Evolutionary conservation across 2,797 vertebrate genomes (phyloP), one percentile per base, ranked within the genome.

Genomic region (Rhinogobio ventralis): DNA sequence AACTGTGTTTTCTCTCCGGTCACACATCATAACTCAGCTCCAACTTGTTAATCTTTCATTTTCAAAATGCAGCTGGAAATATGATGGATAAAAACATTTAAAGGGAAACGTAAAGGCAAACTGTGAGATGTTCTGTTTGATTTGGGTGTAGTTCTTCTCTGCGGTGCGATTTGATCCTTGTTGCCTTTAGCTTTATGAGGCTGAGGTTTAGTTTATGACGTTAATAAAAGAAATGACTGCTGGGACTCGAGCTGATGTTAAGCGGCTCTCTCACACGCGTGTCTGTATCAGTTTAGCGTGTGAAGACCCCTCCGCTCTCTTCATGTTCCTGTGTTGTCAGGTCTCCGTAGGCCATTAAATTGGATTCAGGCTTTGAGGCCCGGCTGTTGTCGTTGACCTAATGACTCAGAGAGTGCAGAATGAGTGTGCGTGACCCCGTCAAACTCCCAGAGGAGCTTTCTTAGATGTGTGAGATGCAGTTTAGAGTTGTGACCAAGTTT

Each of bases 151-250:
- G 62, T 19, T 80, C 20, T 68, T 2, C 46, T 49, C 77, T 81
- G 66, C 14, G n/a, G 66, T 39, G 30, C 42, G 76, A 64, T 79
- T 79, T 45, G 57, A 79, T 79, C 42, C 74, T 42, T 77, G 42
- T 69, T 81, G 23, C 66, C 66, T 49, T 82, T 30, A 33, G 69
- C 8, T 69, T 87, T 71, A 82, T 53, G 42, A 85, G 81, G 19
- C 77, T 78, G 81, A 77, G 39, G 77, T 46, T 30, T 86, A 85
- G 85, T 92, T 91, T 90, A 88, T 85, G 77, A 79, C 91, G 89
- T 92, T 93, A 92, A 91, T 89, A 89, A 90, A 88, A 85, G 9
- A 69, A 23, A 53, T 42, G 87, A 91, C 92, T 86, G 91, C 89
- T 75, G 85, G 79, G 85, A 93, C 92, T 92, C 86, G 25, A 5